These are phyloP conservation scores for Aphis gossypii DNA, from an alignment of 1,140 invertebrate genomes.

Conservation along the genomic window DNA sequence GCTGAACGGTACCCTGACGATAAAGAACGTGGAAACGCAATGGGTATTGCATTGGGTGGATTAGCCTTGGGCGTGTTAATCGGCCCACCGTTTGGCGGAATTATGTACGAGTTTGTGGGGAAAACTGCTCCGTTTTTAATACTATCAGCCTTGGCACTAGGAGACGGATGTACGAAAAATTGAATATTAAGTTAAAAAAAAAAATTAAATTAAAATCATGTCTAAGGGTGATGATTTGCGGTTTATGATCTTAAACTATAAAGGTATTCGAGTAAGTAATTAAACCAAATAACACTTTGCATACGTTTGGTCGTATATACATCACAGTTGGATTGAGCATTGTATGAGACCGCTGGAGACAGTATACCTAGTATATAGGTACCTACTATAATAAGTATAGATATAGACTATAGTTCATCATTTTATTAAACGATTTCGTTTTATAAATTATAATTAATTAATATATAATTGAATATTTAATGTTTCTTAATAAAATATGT, in stretches of 20 bases:
- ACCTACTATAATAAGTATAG: neutral
- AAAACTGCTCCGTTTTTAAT: conserved; percentile 79
- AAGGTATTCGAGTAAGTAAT: conserved; percentile 42
- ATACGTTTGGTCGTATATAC: conserved; percentile 38
- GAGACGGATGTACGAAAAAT: conserved; percentile 63
- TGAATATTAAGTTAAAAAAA: conserved; percentile 35
- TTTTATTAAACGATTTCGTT: neutral
- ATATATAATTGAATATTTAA: neutral
- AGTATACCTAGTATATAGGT: conserved; percentile 17
- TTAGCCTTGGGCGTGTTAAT: conserved; percentile 80
- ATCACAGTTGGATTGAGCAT: conserved; percentile 50
- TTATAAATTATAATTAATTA: neutral
- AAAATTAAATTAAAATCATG: conserved; percentile 34
- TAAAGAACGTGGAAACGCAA: conserved; percentile 71
- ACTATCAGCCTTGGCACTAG: conserved; percentile 71
- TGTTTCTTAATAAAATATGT: neutral
- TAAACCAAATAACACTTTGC: conserved; percentile 27
- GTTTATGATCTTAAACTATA: conserved; percentile 27
- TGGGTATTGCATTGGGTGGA: conserved; percentile 82
- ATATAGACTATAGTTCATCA: neutral
- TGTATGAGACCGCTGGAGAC: conserved; percentile 21
- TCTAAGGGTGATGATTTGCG: conserved; percentile 38
- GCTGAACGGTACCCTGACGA: conserved; percentile 69
- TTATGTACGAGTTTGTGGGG: conserved; percentile 78
- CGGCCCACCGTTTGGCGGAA: conserved; percentile 81